Conservation (phyloP, 2,888 invertebrate species). For the Notodonta ziczac region DNA sequence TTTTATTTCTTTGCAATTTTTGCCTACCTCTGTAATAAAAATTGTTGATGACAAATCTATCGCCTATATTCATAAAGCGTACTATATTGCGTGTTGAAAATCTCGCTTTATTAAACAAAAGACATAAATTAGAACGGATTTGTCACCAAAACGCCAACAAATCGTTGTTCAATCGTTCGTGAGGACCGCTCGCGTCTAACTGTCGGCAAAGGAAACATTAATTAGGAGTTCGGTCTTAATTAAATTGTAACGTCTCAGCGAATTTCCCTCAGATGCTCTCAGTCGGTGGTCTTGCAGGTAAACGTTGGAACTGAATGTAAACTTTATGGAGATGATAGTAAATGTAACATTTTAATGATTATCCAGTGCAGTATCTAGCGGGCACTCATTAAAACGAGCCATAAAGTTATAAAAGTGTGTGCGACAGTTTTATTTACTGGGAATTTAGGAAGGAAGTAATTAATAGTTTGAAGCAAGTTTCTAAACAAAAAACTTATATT, state of each 20-base stretch:
- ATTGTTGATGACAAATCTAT: neutral
- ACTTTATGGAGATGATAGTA: constrained; percentile 57
- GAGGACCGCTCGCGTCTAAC: constrained; percentile 42
- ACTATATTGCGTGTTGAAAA: neutral
- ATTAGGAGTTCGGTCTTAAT: constrained; percentile 69
- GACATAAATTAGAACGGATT: constrained; percentile 18
- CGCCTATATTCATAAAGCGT: neutral
- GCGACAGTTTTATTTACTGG: constrained; percentile 41
- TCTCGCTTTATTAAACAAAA: constrained; percentile 25
- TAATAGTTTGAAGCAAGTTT: neutral
- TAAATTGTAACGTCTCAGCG: constrained; percentile 82
- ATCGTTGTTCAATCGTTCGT: constrained; percentile 58
- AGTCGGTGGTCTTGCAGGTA: constrained; percentile 67
- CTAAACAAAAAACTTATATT: too few relatives aligned
- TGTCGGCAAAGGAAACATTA: constrained; percentile 56
- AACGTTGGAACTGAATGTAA: constrained; percentile 49
- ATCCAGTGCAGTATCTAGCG: constrained; percentile 39
- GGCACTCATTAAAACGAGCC: constrained; percentile 41
- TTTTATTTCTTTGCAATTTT: constrained; percentile 24
- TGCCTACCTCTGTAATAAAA: neutral
- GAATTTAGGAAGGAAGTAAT: constrained; percentile 17
- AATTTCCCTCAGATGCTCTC: constrained; percentile 58
- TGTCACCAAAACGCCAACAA: constrained; percentile 51
- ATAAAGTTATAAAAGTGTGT: constrained; percentile 34
- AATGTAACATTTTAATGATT: constrained; percentile 61